Base-by-base conservation (phyloP, 1,140 invertebrate genomes). In the Zeugodacus cucurbitae region DNA sequence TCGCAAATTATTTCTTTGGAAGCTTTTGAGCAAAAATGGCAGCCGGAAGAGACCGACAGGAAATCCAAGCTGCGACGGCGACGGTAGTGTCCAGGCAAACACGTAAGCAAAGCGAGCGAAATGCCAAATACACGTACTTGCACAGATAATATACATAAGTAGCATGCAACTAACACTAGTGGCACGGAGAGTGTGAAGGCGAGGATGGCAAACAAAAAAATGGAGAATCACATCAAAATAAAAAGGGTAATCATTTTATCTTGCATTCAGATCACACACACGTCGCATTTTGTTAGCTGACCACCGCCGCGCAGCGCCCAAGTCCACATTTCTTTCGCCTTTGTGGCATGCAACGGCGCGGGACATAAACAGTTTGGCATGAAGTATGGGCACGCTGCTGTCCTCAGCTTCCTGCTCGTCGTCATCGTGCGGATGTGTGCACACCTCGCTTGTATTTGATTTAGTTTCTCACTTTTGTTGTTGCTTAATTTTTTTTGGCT, bases 161-260 rank as follows among this genome's bases (percentile, higher is more conserved):
- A 10, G n/a, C 58, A 26, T 26, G 44, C 82, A 58, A 86, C n/a
- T 29, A 26, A 11, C 67, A 34, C 3, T 5, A 22, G 32, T 74
- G 67, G 20, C 67, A 74, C 11, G 67, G 34, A n/a, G 34, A 34
- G 67, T 34, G 67, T 74, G 34, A 48, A 82, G 10, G 44, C 41
- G 57, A 34, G 29, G 29, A 54, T 22, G 44, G 48, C 41, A 48
- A 86, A 86, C 29, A 92, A 54, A 54, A 54, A 54, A 54, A 54
- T 6, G 48, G 48, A 11, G 58, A 90, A 91, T 87, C 34, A 34
- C 44, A 78, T 22, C 29, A n/a, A 57, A 91, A 91, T 87, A 92
- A 92, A 92, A 92, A 92, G 91, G 91, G 91, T 92, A 92, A 92
- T 92, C 92, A 92, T 92, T 92, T 92, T 92, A 92, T 92, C 91